Evolutionary conservation across 2,113 vertebrate species (phyloP).

Genomic region (Plecturocebus donacophilus): DNA sequence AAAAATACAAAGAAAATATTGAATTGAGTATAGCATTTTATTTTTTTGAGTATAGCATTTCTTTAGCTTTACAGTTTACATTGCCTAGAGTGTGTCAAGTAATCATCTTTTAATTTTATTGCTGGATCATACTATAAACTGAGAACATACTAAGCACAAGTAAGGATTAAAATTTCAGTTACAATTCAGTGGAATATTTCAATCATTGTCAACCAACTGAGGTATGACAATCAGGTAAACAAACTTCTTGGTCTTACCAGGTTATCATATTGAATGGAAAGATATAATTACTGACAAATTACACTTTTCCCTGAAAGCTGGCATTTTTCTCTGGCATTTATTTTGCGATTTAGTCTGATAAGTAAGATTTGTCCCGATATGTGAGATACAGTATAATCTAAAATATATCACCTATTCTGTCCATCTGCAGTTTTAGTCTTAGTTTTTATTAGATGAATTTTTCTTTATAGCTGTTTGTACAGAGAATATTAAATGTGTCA

Average conservation of each 20-base stretch:
- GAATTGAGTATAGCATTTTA: not conserved
- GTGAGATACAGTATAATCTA: not conserved
- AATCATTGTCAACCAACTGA: not conserved
- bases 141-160: not conserved
- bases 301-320: not conserved
- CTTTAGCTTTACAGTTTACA: not conserved
- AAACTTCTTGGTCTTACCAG: not conserved
- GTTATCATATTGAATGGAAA: not conserved
- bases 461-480: not conserved
- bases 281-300: conserved; percentile 13
- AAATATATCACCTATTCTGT: not conserved
- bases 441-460: not conserved
- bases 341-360: not conserved
- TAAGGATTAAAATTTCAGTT: conserved; percentile 42
- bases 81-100: not conserved
- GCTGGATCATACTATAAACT: conserved; percentile 17
- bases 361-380: not conserved
- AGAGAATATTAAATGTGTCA: not conserved
- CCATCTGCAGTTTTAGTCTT: not conserved
- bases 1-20: not conserved
- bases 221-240: not conserved
- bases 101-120: conserved; percentile 42
- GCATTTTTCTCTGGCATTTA: not conserved
- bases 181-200: not conserved
- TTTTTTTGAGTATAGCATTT: not conserved